Evolutionary conservation across 2,797 vertebrate genomes (phyloP).

Genomic region (Allobates femoralis): DNA sequence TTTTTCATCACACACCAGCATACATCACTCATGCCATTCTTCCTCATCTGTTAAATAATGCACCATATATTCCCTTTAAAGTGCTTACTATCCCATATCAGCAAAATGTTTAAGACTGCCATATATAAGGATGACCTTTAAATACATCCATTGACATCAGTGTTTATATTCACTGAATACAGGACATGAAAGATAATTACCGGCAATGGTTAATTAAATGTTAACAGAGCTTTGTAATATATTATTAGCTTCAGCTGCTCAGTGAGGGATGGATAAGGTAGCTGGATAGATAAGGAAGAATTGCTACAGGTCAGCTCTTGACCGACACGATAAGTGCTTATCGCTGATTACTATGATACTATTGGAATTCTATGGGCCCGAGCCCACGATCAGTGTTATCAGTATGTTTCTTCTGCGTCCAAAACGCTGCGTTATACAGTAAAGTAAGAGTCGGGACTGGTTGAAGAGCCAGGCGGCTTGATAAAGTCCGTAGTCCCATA

Average conservation of each 20-base stretch:
- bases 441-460: too few relatives aligned
- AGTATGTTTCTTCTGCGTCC: too few relatives aligned
- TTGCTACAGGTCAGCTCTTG: not conserved
- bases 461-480: too few relatives aligned
- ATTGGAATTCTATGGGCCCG: too few relatives aligned
- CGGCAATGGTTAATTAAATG: conserved; percentile 27
- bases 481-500: too few relatives aligned
- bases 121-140: conserved; percentile 23
- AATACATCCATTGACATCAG: conserved; percentile 17
- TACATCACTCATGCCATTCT: conserved; percentile 28
- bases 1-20: conserved; percentile 27
- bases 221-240: conserved; percentile 5
- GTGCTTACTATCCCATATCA: conserved; percentile 3
- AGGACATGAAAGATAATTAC: conserved; percentile 18
- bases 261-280: not conserved
- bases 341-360: too few relatives aligned
- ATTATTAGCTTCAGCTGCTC: not conserved
- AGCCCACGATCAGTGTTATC: too few relatives aligned
- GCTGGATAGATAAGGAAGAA: not conserved
- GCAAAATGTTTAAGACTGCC: conserved; percentile 22
- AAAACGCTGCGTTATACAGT: too few relatives aligned
- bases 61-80: conserved; percentile 22
- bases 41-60: conserved; percentile 24
- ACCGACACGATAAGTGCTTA: not conserved
- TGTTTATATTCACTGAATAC: not conserved